Evolutionary conservation across 1,140 invertebrate genomes (phyloP).

Genomic region (Achatina immaculata): DNA sequence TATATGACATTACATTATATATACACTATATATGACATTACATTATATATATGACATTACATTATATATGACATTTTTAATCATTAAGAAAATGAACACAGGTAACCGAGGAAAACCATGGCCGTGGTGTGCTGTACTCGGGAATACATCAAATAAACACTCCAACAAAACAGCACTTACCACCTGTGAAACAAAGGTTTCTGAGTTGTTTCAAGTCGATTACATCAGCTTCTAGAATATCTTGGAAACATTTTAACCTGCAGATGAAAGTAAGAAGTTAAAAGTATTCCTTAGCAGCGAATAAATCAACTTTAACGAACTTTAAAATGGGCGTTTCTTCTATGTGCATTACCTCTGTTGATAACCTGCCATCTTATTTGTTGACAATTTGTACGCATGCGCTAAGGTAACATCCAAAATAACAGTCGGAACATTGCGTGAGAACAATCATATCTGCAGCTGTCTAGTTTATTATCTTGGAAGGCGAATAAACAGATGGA

Average conservation of each 20-base stretch:
- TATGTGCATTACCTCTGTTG: slow-evolving; percentile 27
- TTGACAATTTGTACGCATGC: slow-evolving; percentile 27
- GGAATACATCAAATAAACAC: neutral
- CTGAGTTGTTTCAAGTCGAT: slow-evolving; percentile 54
- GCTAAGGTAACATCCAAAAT: neutral
- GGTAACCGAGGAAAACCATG: neutral
- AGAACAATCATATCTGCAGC: no score
- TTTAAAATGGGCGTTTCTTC: slow-evolving; percentile 33
- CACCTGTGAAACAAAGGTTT: slow-evolving; percentile 51
- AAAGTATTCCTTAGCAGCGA: neutral
- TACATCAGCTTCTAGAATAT: slow-evolving; percentile 45
- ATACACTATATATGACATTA: neutral
- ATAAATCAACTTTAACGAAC: neutral
- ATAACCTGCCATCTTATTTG: slow-evolving; percentile 35
- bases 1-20: neutral
- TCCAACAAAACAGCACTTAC: slow-evolving; percentile 1
- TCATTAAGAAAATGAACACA: neutral
- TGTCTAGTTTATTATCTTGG: no score
- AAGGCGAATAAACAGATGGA: no score
- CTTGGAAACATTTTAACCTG: slow-evolving; percentile 53
- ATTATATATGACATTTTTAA: neutral
- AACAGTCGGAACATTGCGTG: no score
- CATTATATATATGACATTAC: neutral
- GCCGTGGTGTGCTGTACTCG: neutral
- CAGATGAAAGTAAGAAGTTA: slow-evolving; percentile 35